These are phyloP conservation scores for Phainopepla nitens DNA, from an alignment of 2,113 vertebrate genomes.

Conservation along the genomic window DNA sequence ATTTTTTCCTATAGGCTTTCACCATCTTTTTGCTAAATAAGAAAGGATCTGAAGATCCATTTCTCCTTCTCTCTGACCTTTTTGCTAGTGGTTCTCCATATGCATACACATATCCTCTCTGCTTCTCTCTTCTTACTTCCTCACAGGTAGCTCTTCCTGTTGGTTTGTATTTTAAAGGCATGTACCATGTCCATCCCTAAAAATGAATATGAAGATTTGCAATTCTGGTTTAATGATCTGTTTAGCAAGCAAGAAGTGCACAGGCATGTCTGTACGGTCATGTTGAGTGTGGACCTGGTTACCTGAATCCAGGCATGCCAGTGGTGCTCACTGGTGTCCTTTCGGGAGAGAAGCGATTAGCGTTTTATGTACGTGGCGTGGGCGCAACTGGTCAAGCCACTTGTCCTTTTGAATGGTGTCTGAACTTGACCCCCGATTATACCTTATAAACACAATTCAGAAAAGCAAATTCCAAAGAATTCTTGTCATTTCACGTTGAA, in stretches of 20 bases:
- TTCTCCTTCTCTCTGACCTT: background rate
- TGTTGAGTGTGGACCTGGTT: rapidly evolving
- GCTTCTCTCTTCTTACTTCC: background rate
- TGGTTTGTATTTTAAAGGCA: background rate
- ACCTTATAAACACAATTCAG: background rate
- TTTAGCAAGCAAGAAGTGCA: background rate
- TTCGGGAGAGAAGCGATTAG: background rate
- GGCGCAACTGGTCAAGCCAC: background rate
- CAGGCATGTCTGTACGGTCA: background rate
- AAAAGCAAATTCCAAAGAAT: background rate
- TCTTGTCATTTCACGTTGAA: background rate
- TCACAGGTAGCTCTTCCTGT: background rate
- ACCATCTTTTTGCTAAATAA: background rate
- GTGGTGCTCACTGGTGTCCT: background rate
- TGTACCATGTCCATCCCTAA: background rate
- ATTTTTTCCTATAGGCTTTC: background rate
- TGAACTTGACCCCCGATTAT: background rate
- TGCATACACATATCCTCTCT: background rate
- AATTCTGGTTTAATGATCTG: background rate
- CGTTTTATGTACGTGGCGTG: rapidly evolving
- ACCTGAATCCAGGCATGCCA: background rate
- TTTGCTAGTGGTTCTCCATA: background rate
- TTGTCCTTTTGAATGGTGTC: background rate
- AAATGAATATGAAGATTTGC: background rate
- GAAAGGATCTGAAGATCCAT: background rate